A percentile compares a stretch with the other conserved stretches of the same genome.
Conservation (phyloP, 2,888 invertebrate genomes). For the Busseola fusca region DNA sequence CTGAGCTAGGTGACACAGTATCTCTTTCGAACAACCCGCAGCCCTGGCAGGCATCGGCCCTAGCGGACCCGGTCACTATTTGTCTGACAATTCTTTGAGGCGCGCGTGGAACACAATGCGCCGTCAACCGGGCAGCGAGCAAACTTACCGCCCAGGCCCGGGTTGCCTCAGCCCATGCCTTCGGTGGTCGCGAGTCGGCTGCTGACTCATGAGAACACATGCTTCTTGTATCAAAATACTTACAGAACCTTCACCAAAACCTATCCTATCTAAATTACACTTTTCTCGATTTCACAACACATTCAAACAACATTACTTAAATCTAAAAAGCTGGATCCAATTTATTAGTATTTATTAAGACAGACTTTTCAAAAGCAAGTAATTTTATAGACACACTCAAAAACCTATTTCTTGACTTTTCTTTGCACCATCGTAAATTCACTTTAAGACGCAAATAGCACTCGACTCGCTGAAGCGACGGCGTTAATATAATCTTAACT, state of each 20-base stretch:
- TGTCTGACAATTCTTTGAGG: too few relatives aligned
- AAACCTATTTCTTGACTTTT: slow-evolving; percentile 55
- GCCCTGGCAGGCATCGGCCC: too few relatives aligned
- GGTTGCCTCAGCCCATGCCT: too few relatives aligned
- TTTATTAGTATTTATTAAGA: slow-evolving; percentile 42
- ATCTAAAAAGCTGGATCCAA: slow-evolving; percentile 17
- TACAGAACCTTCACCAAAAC: not conserved
- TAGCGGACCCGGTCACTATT: too few relatives aligned
- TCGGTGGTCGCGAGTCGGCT: too few relatives aligned
- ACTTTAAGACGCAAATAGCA: slow-evolving; percentile 67
- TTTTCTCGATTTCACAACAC: slow-evolving; percentile 1
- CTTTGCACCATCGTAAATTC: slow-evolving; percentile 56
- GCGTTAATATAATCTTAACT: slow-evolving; percentile 74
- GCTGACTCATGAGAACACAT: too few relatives aligned
- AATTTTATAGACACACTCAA: slow-evolving; percentile 52
- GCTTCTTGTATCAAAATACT: not conserved
- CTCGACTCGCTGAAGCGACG: slow-evolving; percentile 64
- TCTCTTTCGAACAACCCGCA: too few relatives aligned
- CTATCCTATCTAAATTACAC: not conserved
- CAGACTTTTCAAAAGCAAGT: slow-evolving; percentile 34
- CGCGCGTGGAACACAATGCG: too few relatives aligned
- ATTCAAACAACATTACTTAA: slow-evolving; percentile 22
- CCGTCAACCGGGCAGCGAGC: too few relatives aligned
- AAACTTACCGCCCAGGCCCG: too few relatives aligned
- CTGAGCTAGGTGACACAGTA: too few relatives aligned